phyloP scores from a whole-genome alignment of 1,140 invertebrate species.

The Apolygus lucorum region DNA sequence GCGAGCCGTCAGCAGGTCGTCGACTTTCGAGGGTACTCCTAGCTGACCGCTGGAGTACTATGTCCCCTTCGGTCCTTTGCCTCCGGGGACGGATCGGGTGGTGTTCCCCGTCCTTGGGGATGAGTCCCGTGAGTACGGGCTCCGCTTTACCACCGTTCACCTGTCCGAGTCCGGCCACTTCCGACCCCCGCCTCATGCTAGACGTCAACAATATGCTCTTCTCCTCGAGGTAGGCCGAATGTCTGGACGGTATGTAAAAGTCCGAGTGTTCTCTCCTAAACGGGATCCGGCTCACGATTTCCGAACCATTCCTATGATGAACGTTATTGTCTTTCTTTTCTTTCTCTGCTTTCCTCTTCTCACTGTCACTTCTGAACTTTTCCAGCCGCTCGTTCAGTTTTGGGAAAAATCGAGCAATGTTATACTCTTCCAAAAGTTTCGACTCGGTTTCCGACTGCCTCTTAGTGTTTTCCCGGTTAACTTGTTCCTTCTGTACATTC shows the following conservation, averaged over 20 bases:
- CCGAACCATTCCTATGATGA: conserved; percentile 32
- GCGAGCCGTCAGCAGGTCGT: conserved; percentile 38
- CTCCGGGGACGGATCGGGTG: conserved; percentile 52
- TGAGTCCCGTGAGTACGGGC: conserved; percentile 52
- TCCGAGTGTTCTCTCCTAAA: conserved; percentile 73
- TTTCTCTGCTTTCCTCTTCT: conserved; percentile 20
- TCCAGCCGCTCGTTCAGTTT: conserved; percentile 44
- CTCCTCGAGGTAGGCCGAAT: conserved; percentile 57
- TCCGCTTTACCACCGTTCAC: conserved; percentile 45
- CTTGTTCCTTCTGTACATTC: conserved; percentile 26
- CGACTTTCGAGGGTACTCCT: conserved; percentile 40
- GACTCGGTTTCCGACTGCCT: conserved; percentile 51
- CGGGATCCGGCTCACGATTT: conserved; percentile 42
- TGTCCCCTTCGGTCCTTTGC: conserved; percentile 79
- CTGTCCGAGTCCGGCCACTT: conserved; percentile 33
- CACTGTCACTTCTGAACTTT: conserved; percentile 36
- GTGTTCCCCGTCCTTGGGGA: conserved; percentile 27
- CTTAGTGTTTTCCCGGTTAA: conserved; percentile 21
- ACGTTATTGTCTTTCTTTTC: conserved; percentile 24
- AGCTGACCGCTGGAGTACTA: conserved; percentile 49
- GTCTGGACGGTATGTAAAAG: conserved; percentile 54
- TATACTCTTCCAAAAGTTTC: conserved; percentile 71
- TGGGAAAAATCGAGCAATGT: conserved; percentile 72
- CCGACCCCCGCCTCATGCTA: conserved; percentile 30
- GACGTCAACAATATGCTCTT: conserved; percentile 34